Percentiles rank a stretch among this genome's conserved stretches.
Evolutionary conservation across 2,888 invertebrate species (phyloP).

Genomic region (Ormyrus pomaceus): DNA sequence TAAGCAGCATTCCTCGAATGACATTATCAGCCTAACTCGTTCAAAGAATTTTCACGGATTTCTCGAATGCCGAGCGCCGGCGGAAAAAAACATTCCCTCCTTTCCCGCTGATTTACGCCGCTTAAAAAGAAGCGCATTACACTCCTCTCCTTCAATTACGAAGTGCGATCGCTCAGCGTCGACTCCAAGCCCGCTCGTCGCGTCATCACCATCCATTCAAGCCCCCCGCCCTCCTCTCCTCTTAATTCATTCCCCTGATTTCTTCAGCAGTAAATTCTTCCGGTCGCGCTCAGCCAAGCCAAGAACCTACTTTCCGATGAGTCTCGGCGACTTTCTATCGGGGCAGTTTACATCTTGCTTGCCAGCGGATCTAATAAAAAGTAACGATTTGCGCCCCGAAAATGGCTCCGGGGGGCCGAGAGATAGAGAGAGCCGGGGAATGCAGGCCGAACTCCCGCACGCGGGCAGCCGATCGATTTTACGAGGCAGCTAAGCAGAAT

Average conservation of each 20-base stretch:
- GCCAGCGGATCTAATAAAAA: slow-evolving; percentile 38
- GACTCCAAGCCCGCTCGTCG: too few species aligned
- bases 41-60: too few species aligned
- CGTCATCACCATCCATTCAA: too few species aligned
- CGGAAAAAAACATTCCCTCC: neutral
- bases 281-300: neutral
- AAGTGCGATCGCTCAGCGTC: neutral
- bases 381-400: slow-evolving; percentile 35
- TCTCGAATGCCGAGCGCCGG: too few species aligned
- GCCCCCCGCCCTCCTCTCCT: too few species aligned
- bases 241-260: too few species aligned
- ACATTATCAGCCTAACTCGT: too few species aligned
- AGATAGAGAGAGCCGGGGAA: slow-evolving; percentile 8
- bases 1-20: too few species aligned
- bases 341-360: slow-evolving; percentile 31
- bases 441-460: neutral
- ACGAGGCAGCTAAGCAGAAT: slow-evolving; percentile 42
- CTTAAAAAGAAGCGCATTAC: too few species aligned
- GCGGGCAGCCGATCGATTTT: slow-evolving; percentile 44
- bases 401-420: neutral
- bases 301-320: slow-evolving; percentile 33
- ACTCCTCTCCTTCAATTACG: too few species aligned
- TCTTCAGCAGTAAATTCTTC: too few species aligned
- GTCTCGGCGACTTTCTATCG: neutral
- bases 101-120: neutral